Conservation (phyloP, 2,113 vertebrate genomes). For the Hydrolagus affinis region DNA sequence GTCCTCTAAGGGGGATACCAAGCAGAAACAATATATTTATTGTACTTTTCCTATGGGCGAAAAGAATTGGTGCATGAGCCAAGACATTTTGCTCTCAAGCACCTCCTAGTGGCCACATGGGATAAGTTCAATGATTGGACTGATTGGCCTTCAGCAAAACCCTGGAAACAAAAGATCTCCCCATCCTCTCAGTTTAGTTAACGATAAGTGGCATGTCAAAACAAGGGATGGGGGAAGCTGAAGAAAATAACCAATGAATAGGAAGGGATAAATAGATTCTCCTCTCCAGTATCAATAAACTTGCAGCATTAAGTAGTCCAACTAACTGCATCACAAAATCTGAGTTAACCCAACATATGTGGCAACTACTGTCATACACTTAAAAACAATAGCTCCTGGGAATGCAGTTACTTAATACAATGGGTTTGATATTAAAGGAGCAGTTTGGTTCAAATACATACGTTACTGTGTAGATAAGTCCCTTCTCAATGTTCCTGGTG, state of each 20-base stretch:
- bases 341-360: neutral
- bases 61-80: neutral
- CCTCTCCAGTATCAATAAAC: neutral
- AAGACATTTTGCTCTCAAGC: neutral
- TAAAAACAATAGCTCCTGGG: neutral
- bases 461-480: neutral
- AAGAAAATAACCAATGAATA: neutral
- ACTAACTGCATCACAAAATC: neutral
- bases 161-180: neutral
- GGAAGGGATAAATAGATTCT: neutral
- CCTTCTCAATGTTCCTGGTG: neutral
- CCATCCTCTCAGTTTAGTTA: neutral
- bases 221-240: neutral
- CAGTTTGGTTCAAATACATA: conserved; percentile 4
- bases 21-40: neutral
- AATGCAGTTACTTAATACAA: neutral
- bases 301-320: neutral
- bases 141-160: neutral
- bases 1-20: neutral
- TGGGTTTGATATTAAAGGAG: neutral
- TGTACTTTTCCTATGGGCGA: neutral
- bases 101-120: neutral
- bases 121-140: no score
- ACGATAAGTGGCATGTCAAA: no score
- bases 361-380: no score